Evolutionary conservation across 2,113 vertebrate genomes (phyloP), one percentile per base, ranked within the genome.

Genomic region (Variabilichromis moorii): DNA sequence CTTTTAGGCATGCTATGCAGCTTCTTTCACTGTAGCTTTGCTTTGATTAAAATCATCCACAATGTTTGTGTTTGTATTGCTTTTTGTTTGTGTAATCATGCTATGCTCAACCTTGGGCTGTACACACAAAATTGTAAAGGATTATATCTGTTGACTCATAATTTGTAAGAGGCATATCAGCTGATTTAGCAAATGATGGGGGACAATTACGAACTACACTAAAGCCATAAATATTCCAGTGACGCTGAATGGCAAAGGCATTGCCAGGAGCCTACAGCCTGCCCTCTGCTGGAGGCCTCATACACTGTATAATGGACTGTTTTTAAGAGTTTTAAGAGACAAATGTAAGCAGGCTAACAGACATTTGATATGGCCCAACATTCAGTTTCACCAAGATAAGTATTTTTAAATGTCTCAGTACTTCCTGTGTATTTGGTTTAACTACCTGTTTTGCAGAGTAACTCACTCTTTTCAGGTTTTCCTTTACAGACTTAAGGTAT

Each of bases 221-320:
- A 71, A 83, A 59, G 54, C 40, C 85, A 73, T 84, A 78, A 82
- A 89, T 71, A 81, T 86, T 80, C 61, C n/a, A n/a, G 21, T 47
- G 37, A 85, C 11, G 13, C 4, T 42, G 50, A 83, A n/a, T 53
- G 68, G 11, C 81, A 33, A 81, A 53, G 54, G 55, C 59, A 45
- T 3, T 35, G 59, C 73, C 81, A 82, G 80, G 66, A 86, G 79
- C 73, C 14, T 55, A 28, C n/a, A 73, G 55, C 42, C 90, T 92
- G 93, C 94, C 94, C 94, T 86, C 95, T 95, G 91, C 91, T 96
- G 95, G 93, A 88, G 80, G 78, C 53, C 61, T 45, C 40, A 45
- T 53, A 63, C 2, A 90, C 61, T 86, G 83, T 45, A 35, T 80
- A 19, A 24, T 76, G 26, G 21, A 54, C 51, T 83, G 50, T 47